Evolutionary conservation across 2,888 invertebrate genomes (phyloP).

Genomic region (Drosophila eohydei): DNA sequence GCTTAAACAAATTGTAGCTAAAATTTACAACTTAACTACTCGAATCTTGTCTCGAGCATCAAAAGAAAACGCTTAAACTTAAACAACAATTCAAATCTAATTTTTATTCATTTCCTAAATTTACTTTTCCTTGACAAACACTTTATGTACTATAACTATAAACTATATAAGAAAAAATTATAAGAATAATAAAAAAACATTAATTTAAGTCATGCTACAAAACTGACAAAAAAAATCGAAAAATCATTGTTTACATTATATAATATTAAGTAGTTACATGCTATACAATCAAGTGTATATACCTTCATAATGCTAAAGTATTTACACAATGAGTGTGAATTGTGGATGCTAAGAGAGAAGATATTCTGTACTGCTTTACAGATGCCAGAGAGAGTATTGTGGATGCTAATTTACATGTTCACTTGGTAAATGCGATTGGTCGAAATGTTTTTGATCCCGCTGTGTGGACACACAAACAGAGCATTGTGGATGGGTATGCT

Average conservation of each 20-base stretch:
- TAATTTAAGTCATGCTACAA: slow-evolving; percentile 43
- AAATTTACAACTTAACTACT: slow-evolving; percentile 31
- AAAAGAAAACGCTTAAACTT: slow-evolving; percentile 5
- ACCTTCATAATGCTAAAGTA: background rate
- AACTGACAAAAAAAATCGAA: slow-evolving; percentile 49
- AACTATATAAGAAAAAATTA: slow-evolving; percentile 38
- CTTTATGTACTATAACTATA: slow-evolving; percentile 23
- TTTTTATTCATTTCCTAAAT: slow-evolving; percentile 9
- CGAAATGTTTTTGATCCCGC: background rate
- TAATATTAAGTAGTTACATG: background rate
- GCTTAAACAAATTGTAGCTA: slow-evolving; percentile 51
- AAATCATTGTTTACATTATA: slow-evolving; percentile 1
- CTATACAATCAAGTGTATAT: background rate
- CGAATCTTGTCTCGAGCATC: slow-evolving; percentile 18
- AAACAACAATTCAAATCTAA: slow-evolving; percentile 4
- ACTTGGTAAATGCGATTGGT: background rate
- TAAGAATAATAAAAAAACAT: slow-evolving; percentile 18
- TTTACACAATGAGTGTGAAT: background rate
- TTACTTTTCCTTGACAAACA: slow-evolving; percentile 30
- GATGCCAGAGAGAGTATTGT: background rate
- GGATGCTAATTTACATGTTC: background rate
- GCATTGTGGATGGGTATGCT: background rate
- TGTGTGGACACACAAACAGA: background rate
- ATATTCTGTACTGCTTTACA: background rate
- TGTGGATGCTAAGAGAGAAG: background rate